phyloP scores from a whole-genome alignment of 1,140 invertebrate species.

The Copidosoma floridanum region DNA sequence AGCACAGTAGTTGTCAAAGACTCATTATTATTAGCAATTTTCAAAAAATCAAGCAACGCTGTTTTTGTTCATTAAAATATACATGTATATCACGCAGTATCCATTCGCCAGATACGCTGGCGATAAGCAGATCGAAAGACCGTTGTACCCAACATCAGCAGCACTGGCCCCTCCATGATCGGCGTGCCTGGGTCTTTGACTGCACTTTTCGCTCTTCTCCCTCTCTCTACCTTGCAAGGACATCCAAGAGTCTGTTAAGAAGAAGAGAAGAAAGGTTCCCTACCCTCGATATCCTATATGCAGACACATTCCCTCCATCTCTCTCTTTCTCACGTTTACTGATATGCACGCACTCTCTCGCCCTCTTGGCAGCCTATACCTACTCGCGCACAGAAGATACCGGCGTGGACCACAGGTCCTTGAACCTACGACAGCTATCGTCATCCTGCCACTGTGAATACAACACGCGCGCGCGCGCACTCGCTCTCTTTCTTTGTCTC shows the following conservation, averaged over 20 bases:
- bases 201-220: slow-evolving; percentile 5
- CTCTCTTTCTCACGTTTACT: slow-evolving; percentile 8
- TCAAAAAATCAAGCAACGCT: background rate
- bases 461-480: slow-evolving; percentile 2
- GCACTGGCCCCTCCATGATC: no score
- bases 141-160: no score
- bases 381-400: slow-evolving; percentile 1
- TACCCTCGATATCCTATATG: slow-evolving; percentile 18
- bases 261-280: slow-evolving; percentile 20
- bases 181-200: slow-evolving; percentile 14
- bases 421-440: slow-evolving; percentile 27
- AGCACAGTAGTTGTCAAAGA: no score
- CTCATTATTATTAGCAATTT: no score
- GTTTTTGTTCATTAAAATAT: background rate
- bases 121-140: no score
- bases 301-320: slow-evolving; percentile 26
- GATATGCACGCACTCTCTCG: background rate
- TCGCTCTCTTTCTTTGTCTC: slow-evolving; percentile 25
- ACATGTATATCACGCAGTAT: no score
- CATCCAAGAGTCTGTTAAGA: slow-evolving; percentile 16
- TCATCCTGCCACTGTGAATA: no score
- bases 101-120: no score
- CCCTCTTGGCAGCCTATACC: no score
- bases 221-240: slow-evolving; percentile 31
- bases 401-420: slow-evolving; percentile 23